These are phyloP conservation scores for Orientallactaga bullata DNA, from an alignment of 2,113 vertebrate species.

Conservation along the genomic window DNA sequence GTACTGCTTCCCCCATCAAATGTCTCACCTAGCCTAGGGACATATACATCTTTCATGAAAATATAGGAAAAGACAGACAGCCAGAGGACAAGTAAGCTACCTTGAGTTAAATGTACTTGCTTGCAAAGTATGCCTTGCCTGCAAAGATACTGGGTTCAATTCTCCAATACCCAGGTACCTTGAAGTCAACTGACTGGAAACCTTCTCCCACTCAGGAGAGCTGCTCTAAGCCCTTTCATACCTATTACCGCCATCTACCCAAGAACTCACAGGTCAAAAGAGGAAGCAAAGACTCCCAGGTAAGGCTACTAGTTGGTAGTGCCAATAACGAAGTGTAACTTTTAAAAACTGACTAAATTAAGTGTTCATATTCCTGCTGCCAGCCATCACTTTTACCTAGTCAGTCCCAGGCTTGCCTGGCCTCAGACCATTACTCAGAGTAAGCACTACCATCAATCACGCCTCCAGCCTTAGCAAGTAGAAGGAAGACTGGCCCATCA, in stretches of 20 bases:
- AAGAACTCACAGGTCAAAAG: not conserved
- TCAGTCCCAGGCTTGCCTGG: not conserved
- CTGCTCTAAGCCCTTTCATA: not conserved
- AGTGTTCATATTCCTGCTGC: not conserved
- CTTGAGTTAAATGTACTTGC: too few species aligned
- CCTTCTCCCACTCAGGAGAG: not conserved
- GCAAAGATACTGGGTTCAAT: too few species aligned
- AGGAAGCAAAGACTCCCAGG: not conserved
- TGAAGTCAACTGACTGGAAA: not conserved
- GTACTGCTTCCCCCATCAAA: not conserved
- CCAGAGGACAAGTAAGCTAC: not conserved
- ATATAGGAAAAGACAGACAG: not conserved
- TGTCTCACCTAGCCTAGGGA: not conserved
- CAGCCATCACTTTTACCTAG: not conserved
- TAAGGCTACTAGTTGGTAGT: not conserved
- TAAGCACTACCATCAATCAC: constrained; percentile 63
- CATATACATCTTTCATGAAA: not conserved
- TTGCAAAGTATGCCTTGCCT: not conserved
- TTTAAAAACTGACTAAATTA: not conserved
- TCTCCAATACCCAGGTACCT: too few species aligned
- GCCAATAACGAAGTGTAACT: not conserved
- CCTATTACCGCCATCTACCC: not conserved
- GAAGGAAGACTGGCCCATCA: constrained; percentile 55
- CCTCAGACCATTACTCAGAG: constrained; percentile 38
- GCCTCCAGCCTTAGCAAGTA: constrained; percentile 47